These are phyloP conservation scores for Lasiommata megera DNA, from an alignment of 2,888 invertebrate species.

Conservation along the genomic window DNA sequence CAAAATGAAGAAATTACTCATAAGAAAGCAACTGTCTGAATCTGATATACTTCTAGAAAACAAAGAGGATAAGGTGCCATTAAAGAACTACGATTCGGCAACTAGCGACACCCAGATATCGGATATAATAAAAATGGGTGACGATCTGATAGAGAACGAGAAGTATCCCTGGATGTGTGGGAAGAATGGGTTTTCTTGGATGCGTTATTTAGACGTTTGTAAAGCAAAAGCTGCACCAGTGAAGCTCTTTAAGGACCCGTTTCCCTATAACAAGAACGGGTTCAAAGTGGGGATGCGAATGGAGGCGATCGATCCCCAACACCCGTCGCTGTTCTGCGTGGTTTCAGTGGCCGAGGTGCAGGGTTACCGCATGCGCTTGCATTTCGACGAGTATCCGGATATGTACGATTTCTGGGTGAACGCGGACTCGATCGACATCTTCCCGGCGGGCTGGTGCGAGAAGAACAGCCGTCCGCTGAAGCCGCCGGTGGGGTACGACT, in stretches of 20 bases:
- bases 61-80: constrained; percentile 48
- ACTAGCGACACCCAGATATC: constrained; percentile 45
- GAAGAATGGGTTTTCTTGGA: constrained; percentile 89
- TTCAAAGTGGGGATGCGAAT: constrained; percentile 93
- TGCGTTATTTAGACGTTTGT: constrained; percentile 86
- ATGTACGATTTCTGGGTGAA: constrained; percentile 97
- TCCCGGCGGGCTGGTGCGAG: constrained; percentile 96
- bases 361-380: constrained; percentile 92
- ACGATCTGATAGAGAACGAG: constrained; percentile 60
- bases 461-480: constrained; percentile 89
- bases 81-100: constrained; percentile 53
- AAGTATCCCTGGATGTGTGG: constrained; percentile 86
- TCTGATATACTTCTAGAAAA: constrained; percentile 48
- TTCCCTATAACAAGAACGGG: constrained; percentile 87
- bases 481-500: constrained; percentile 86
- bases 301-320: constrained; percentile 96
- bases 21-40: constrained; percentile 63
- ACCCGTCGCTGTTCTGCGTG: constrained; percentile 94
- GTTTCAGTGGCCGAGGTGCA: constrained; percentile 90
- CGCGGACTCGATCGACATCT: constrained; percentile 94
- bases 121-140: constrained; percentile 54
- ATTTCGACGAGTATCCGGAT: constrained; percentile 95
- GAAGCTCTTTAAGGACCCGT: constrained; percentile 89
- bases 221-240: constrained; percentile 88
- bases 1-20: constrained; percentile 66